These are phyloP conservation scores for Lutjanus argentimaculatus DNA, from an alignment of 2,797 vertebrate species.

Conservation along the genomic window DNA sequence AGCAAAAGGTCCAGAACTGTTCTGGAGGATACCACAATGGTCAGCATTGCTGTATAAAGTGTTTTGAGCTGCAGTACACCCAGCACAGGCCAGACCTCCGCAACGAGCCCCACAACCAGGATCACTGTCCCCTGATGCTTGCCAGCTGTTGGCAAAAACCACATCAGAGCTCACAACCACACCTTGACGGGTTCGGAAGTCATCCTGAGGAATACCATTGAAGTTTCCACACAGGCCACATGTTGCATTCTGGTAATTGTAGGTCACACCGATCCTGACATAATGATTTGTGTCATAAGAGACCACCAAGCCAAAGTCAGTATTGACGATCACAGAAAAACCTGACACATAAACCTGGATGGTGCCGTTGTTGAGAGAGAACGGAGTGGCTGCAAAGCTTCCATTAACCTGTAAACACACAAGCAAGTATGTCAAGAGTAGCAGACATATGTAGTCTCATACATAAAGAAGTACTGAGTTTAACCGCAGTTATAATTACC, in stretches of 20 bases:
- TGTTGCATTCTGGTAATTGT: conserved; percentile 70
- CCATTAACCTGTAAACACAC: conserved; percentile 76
- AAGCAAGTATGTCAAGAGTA: not conserved
- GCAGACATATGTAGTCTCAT: too few relatives aligned
- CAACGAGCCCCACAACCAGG: conserved; percentile 53
- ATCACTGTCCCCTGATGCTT: conserved; percentile 38
- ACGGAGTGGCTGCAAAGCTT: conserved; percentile 61
- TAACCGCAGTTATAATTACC: not conserved
- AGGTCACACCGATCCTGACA: conserved; percentile 72
- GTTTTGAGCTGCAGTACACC: conserved; percentile 35
- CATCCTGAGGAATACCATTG: conserved; percentile 73
- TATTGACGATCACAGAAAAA: conserved; percentile 70
- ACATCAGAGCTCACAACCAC: conserved; percentile 60
- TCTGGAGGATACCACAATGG: conserved; percentile 74
- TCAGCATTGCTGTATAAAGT: conserved; percentile 45
- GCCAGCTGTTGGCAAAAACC: conserved; percentile 80
- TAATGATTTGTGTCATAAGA: conserved; percentile 70
- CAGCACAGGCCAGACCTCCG: conserved; percentile 57
- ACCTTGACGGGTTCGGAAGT: conserved; percentile 69
- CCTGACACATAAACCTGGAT: conserved; percentile 76
- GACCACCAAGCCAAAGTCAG: conserved; percentile 78
- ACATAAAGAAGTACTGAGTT: too few relatives aligned
- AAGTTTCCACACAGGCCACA: conserved; percentile 83
- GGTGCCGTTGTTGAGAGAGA: conserved; percentile 67
- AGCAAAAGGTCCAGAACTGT: conserved; percentile 77